Percentiles rank a stretch among this genome's conserved stretches.
Conservation (phyloP, 1,140 invertebrate genomes). For the Apocrypta bakeri region DNA sequence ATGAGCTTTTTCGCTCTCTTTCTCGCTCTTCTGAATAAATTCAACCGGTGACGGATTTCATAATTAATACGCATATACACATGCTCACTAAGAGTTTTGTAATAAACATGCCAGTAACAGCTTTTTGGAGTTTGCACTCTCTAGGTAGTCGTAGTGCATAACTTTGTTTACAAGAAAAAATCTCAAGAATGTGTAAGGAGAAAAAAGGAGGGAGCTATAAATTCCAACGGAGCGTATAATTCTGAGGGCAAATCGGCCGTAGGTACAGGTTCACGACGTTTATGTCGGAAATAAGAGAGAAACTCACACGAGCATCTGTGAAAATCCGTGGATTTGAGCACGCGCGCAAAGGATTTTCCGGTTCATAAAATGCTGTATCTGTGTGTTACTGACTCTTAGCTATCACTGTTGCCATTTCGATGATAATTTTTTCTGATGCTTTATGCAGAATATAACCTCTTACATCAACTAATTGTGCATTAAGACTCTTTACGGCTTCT, state of each 20-base stretch:
- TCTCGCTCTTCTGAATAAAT: too few species aligned
- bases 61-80: too few species aligned
- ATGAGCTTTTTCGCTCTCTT: too few species aligned
- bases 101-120: too few species aligned
- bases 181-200: neutral
- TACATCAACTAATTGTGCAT: neutral
- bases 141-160: neutral
- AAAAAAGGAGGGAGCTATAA: neutral
- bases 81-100: too few species aligned
- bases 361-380: slow-evolving; percentile 34
- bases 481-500: slow-evolving; percentile 6
- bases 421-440: slow-evolving; percentile 17
- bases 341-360: slow-evolving; percentile 35
- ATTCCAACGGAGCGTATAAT: neutral
- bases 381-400: neutral
- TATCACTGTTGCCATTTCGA: neutral
- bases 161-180: neutral
- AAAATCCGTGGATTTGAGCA: slow-evolving; percentile 11
- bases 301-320: neutral
- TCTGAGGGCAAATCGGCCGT: neutral
- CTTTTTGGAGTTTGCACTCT: too few species aligned
- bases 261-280: slow-evolving; percentile 1
- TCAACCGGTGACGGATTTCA: too few species aligned
- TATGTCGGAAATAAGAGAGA: neutral
- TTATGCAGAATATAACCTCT: neutral